phyloP scores from a whole-genome alignment of 2,888 invertebrate genomes.

The Tricholauxania praeusta region DNA sequence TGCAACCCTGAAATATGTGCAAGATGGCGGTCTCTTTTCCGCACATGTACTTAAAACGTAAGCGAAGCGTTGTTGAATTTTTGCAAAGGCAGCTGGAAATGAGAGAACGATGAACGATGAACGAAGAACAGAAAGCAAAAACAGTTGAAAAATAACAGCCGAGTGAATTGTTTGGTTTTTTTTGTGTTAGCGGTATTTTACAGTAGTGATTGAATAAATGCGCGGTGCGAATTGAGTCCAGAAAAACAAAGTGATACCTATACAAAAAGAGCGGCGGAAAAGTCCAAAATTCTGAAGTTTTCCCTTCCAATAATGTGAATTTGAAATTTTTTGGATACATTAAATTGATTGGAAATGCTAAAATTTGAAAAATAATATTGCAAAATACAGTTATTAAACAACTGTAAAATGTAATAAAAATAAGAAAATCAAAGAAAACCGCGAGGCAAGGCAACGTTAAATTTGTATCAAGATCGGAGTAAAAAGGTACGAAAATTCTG shows the following conservation, averaged over 20 bases:
- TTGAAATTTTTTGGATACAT: too few relatives aligned
- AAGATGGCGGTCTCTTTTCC: too few relatives aligned
- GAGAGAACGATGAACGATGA: too few relatives aligned
- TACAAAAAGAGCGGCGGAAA: neutral
- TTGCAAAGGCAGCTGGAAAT: too few relatives aligned
- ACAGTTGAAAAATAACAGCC: conserved; percentile 24
- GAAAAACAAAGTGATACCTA: neutral
- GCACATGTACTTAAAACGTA: too few relatives aligned
- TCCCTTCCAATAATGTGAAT: neutral
- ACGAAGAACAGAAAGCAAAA: too few relatives aligned
- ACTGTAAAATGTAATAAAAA: neutral
- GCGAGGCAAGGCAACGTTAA: neutral
- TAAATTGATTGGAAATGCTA: neutral
- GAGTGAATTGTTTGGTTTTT: conserved; percentile 10
- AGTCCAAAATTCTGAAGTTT: neutral
- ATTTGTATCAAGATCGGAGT: neutral
- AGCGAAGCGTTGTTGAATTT: too few relatives aligned
- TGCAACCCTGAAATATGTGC: too few relatives aligned
- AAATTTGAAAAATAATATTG: neutral
- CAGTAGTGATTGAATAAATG: neutral
- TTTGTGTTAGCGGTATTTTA: neutral
- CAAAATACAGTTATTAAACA: conserved; percentile 15
- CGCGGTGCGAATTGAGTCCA: neutral
- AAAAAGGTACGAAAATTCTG: conserved; percentile 16
- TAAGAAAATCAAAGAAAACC: conserved; percentile 2